Evolutionary conservation across 2,797 vertebrate species (phyloP).

Genomic region (Typhlichthys eigenmanni): DNA sequence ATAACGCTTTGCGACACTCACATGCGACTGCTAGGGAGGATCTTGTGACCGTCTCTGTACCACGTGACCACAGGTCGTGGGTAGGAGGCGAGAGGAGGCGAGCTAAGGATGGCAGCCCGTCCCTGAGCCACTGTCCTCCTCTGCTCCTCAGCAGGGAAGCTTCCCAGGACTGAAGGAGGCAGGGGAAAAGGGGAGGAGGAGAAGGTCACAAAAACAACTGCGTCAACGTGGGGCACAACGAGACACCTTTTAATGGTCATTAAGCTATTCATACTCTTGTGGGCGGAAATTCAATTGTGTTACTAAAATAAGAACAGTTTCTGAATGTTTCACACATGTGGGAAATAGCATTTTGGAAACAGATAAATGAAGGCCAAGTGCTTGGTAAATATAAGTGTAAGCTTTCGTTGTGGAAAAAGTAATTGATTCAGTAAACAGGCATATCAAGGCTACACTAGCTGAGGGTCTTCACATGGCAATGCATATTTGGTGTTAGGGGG

Average conservation of each 20-base stretch:
- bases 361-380: no score
- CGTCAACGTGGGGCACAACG: background rate
- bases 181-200: background rate
- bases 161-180: constrained; percentile 81
- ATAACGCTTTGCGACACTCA: constrained; percentile 66
- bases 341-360: no score
- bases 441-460: no score
- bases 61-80: constrained; percentile 90
- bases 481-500: no score
- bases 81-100: constrained; percentile 78
- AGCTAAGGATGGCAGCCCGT: constrained; percentile 82
- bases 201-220: constrained; percentile 14
- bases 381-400: no score
- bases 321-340: no score
- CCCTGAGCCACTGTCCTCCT: constrained; percentile 81
- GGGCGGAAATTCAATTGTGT: background rate
- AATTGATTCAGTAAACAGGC: no score
- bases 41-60: constrained; percentile 95
- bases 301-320: background rate
- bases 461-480: no score
- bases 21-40: constrained; percentile 89
- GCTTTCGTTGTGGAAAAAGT: no score
- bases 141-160: constrained; percentile 81
- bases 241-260: no score
- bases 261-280: background rate